phyloP scores from a whole-genome alignment of 2,888 invertebrate species.

The Sphaeridia pumilis region DNA sequence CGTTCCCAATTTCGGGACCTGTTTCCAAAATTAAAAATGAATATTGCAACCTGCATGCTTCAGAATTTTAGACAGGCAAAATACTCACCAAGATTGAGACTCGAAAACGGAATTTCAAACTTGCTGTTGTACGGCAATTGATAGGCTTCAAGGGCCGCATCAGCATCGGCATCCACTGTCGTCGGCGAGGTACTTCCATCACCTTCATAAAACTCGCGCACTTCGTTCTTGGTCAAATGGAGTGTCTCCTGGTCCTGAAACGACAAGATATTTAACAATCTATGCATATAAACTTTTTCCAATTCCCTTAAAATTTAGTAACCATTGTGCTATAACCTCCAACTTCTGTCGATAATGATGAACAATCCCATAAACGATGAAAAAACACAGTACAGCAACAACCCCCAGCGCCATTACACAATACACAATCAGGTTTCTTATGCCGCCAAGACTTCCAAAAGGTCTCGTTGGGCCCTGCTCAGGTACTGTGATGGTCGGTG shows the following conservation, averaged over 20 bases:
- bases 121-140: slow-evolving; percentile 18
- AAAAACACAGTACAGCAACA: too few species aligned
- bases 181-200: too few species aligned
- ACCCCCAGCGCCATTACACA: too few species aligned
- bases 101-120: slow-evolving; percentile 8
- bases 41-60: neutral
- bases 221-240: slow-evolving; percentile 12
- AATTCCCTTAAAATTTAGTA: too few species aligned
- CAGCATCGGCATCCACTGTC: too few species aligned
- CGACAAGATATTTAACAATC: neutral
- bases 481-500: too few species aligned
- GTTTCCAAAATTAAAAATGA: neutral
- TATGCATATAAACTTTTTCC: neutral
- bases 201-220: slow-evolving; percentile 17
- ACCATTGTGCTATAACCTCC: neutral
- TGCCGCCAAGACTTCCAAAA: too few species aligned
- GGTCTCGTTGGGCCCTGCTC: too few species aligned
- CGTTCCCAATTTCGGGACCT: slow-evolving; percentile 14
- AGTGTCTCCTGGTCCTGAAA: neutral
- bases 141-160: slow-evolving; percentile 11
- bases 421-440: too few species aligned
- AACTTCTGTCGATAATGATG: neutral
- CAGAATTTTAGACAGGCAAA: neutral
- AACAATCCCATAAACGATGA: too few species aligned
- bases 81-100: slow-evolving; percentile 7